Conservation (phyloP, 2,797 vertebrate species). For the Etheostoma nigrum region DNA sequence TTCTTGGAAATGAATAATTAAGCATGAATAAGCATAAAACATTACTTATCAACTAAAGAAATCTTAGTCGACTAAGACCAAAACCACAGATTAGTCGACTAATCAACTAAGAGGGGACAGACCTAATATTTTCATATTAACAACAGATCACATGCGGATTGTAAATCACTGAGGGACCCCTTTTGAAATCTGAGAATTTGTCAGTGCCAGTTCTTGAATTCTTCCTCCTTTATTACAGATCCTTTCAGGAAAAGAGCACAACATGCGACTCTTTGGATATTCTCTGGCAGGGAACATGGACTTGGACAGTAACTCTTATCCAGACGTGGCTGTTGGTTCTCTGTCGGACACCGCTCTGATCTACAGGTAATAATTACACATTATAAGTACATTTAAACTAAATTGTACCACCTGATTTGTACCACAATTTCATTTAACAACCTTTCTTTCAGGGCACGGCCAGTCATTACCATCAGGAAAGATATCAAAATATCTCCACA, state of each 20-base stretch:
- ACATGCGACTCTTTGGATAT: constrained; percentile 91
- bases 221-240: constrained; percentile 79
- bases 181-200: not conserved
- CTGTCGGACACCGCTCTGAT: constrained; percentile 92
- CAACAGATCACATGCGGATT: not conserved
- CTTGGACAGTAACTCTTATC: constrained; percentile 95
- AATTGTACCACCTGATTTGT: not conserved
- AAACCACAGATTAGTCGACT: too few species aligned
- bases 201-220: not conserved
- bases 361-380: constrained; percentile 87
- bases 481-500: constrained; percentile 88
- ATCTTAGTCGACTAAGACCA: too few species aligned
- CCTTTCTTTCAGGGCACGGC: constrained; percentile 86
- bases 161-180: too few species aligned
- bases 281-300: constrained; percentile 98
- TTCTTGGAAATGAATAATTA: too few species aligned
- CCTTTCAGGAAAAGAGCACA: constrained; percentile 88
- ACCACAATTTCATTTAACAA: constrained; percentile 22
- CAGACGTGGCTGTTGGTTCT: constrained; percentile 95
- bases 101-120: too few species aligned
- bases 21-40: too few species aligned
- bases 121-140: not conserved
- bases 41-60: too few species aligned
- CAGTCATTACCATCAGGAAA: constrained; percentile 90
- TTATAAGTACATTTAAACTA: constrained; percentile 12